Conservation (phyloP, 1,140 invertebrate species). For the Choristoneura fumiferana region DNA sequence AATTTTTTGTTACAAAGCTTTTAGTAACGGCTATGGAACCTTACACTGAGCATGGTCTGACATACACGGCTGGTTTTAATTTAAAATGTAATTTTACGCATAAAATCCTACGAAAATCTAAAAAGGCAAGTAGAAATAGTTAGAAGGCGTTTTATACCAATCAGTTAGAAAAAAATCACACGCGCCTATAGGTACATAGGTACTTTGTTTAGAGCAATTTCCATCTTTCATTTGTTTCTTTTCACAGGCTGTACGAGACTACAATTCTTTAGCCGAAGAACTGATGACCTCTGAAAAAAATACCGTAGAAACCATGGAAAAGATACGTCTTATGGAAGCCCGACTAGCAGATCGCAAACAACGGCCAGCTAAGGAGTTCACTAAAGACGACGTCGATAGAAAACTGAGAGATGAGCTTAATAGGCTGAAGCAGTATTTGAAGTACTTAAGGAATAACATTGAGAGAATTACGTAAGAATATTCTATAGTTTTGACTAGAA, state of each 20-base stretch:
- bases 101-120: too few relatives aligned
- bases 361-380: slow-evolving; percentile 44
- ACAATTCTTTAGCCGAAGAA: slow-evolving; percentile 46
- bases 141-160: too few relatives aligned
- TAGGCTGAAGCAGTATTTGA: slow-evolving; percentile 42
- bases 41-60: too few relatives aligned
- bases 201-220: too few relatives aligned
- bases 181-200: too few relatives aligned
- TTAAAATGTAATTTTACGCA: too few relatives aligned
- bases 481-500: neutral
- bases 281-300: slow-evolving; percentile 44
- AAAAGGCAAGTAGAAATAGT: too few relatives aligned
- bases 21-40: too few relatives aligned
- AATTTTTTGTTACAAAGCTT: too few relatives aligned
- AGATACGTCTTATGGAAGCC: slow-evolving; percentile 41
- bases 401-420: slow-evolving; percentile 47
- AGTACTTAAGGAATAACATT: slow-evolving; percentile 47
- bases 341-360: slow-evolving; percentile 42
- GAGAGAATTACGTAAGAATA: slow-evolving; percentile 44
- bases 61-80: too few relatives aligned
- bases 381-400: slow-evolving; percentile 48
- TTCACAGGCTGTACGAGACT: slow-evolving; percentile 43
- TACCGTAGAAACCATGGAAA: slow-evolving; percentile 47
- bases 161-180: too few relatives aligned
- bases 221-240: neutral